phyloP scores from a whole-genome alignment of 2,888 invertebrate genomes.

The Mantis religiosa region DNA sequence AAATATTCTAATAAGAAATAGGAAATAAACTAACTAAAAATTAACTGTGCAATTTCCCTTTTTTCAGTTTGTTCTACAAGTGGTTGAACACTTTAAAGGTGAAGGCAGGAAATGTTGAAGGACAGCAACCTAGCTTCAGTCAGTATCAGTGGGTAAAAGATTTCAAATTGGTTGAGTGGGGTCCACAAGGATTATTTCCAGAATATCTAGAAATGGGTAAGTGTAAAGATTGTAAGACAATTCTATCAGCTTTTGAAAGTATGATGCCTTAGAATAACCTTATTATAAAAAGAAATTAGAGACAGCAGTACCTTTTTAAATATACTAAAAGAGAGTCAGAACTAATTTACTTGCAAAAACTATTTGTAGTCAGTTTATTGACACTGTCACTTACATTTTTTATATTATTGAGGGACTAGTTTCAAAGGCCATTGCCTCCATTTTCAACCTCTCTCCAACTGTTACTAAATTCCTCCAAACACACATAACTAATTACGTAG shows the following conservation, averaged over 20 bases:
- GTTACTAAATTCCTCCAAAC: no score
- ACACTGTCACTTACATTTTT: no score
- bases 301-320: no score
- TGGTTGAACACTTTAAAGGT: slow-evolving; percentile 66
- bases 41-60: background rate
- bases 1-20: no score
- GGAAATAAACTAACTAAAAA: no score
- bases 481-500: no score
- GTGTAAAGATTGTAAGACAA: slow-evolving; percentile 31
- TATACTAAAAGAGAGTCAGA: no score
- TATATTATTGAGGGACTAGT: no score
- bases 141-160: slow-evolving; percentile 81
- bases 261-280: background rate
- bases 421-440: no score
- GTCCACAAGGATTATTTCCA: slow-evolving; percentile 83
- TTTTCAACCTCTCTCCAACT: no score
- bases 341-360: no score
- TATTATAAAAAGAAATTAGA: background rate
- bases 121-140: slow-evolving; percentile 46
- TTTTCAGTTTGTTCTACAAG: slow-evolving; percentile 57
- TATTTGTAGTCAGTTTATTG: no score
- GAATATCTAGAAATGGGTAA: slow-evolving; percentile 98
- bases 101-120: slow-evolving; percentile 48
- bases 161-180: slow-evolving; percentile 79
- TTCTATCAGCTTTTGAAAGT: background rate